phyloP scores from a whole-genome alignment of 2,888 invertebrate species.

The Tenthredo mesomela region DNA sequence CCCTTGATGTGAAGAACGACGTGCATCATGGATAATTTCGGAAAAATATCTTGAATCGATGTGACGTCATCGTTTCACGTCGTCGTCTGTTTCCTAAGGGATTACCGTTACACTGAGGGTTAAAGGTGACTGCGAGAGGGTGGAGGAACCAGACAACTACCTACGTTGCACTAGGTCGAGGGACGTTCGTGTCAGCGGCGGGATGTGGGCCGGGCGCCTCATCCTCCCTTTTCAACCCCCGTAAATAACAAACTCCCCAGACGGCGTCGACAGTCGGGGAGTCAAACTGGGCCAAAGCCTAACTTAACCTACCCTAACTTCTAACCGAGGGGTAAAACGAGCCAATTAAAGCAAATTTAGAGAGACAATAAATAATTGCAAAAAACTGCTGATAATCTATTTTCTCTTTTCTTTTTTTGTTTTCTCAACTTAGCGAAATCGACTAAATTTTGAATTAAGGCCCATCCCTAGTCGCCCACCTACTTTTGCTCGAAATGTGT shows the following conservation, averaged over 20 bases:
- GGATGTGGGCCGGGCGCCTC: constrained; percentile 29
- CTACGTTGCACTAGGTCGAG: constrained; percentile 50
- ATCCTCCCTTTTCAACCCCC: constrained; percentile 21
- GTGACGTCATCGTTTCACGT: neutral
- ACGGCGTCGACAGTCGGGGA: constrained; percentile 19
- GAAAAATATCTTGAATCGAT: neutral
- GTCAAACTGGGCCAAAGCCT: constrained; percentile 44
- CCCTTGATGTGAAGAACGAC: neutral
- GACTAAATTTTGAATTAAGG: neutral
- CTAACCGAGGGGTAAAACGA: neutral
- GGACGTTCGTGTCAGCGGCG: neutral
- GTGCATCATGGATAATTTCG: neutral
- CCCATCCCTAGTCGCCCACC: no score
- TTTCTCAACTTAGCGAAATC: neutral
- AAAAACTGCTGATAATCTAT: neutral
- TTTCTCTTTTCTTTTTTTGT: neutral
- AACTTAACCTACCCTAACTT: constrained; percentile 34
- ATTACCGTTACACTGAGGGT: constrained; percentile 11
- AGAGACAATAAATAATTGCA: neutral
- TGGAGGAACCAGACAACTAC: constrained; percentile 34
- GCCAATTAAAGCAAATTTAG: neutral
- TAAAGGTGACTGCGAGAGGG: neutral
- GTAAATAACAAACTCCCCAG: constrained; percentile 48
- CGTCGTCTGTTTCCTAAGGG: neutral
- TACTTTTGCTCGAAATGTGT: no score